Evolutionary conservation across 2,888 invertebrate species (phyloP), one percentile per base, ranked within the genome.

Genomic region (Drepanosiphum platanoidis): DNA sequence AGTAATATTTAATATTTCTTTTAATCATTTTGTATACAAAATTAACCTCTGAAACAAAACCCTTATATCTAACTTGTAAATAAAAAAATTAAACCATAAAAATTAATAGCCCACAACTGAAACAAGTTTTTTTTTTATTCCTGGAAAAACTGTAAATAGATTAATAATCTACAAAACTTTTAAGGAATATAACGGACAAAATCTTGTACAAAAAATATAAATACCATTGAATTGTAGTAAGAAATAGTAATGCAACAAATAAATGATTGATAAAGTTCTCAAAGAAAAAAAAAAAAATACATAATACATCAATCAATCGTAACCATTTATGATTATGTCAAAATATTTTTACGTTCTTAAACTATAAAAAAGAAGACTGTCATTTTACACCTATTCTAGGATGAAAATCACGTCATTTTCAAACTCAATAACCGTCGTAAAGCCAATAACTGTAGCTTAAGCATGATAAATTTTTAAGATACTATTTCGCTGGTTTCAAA

Each of bases 401-500:
- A 71, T 81, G 22, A 58, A 61, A 71, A 71, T 71, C 71, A 81
- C 8, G 15, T 71, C 13, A 71, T 39, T 61, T 39, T 11, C 30
- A 58, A 30, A 70, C 22, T 22, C 52, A 81, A 36, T 71, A 4
- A 39, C 39, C 58, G 30, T 22, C 70, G 30, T 22, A 39, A 78
- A 80, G 36, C 30, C 22, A 71, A 81, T 64, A 71, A n/a, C 15
- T 39, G 80, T 39, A 66, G 42, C 30, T 46, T 34, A 70, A 71
- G 52, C 30, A 81, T 58, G 30, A 71, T 39, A 71, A 39, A 58
- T 61, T 71, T n/a, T 61, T 36, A 30, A 52, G 71, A 81, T 61
- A 81, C 71, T 81, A 58, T 71, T 81, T 58, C 30, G 8, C 4
- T n/a, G n/a, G 8, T 82, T 61, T 8, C 22, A 81, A 81, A 71